Base-by-base conservation (phyloP, 2,888 invertebrate genomes). In the Gandaritis pyraliata region DNA sequence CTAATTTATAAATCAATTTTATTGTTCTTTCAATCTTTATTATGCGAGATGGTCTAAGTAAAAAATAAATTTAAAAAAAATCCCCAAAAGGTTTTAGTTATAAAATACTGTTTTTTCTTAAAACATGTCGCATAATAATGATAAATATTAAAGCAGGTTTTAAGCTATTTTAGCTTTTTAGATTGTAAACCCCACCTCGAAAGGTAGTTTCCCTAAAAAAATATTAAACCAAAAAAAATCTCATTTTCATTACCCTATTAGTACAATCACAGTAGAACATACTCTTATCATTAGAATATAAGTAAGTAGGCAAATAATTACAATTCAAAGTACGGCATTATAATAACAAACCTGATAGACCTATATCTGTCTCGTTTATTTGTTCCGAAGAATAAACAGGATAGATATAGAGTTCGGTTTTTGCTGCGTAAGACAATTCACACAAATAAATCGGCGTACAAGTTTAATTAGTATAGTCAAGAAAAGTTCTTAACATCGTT, bases 211-310 rank as follows among this genome's bases (percentile, higher is more conserved):
- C 16, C 51, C 54, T 18, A 52, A 51, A 56, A n/a, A 55, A 56
- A 51, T 39, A 50, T 18, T 45, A 56, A 59, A 59, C 30, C 38
- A 38, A 54, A 59, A 58, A 68, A 67, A 63, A 55, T 55, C 5
- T 33, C 55, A 65, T 62, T 38, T 29, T 56, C 64, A 65, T 64
- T 59, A 46, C 58, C 38, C n/a, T n/a, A n/a, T 18, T 68, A 68
- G 65, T 61, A 61, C 61, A 66, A 68, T 65, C 66, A 56, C 57
- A 54, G 57, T 69, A 69, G 68, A 62, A 63, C 59, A 64, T 58
- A 61, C 51, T 47, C 18, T 43, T 46, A 53, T 48, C 47, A 61
- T 65, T 56, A 52, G 36, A 54, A 51, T 43, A 55, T 43, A 56
- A 59, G 36, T 66, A 66, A 61, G 56, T 64, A 64, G 66, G 48